Conservation (phyloP, 1,140 invertebrate species). For the Leptinotarsa defecta region DNA sequence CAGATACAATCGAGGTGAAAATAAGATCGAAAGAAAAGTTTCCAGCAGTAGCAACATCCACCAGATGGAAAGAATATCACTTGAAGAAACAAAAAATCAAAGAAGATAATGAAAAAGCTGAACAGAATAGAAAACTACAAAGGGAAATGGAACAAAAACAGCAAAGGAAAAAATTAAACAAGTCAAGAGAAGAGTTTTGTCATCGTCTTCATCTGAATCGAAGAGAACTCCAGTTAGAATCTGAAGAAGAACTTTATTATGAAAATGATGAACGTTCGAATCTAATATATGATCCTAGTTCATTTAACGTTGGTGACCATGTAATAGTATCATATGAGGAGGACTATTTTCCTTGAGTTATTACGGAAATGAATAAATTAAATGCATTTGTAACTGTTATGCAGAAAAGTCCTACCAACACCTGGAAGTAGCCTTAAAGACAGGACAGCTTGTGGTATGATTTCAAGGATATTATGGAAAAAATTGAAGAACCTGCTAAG, state of each 20-base stretch:
- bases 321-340: not conserved
- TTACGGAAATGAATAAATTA: not conserved
- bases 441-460: no score
- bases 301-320: not conserved
- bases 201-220: not conserved
- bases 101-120: not conserved
- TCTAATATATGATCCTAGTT: not conserved
- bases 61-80: not conserved
- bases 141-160: not conserved
- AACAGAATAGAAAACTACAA: not conserved
- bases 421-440: no score
- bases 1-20: not conserved
- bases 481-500: no score
- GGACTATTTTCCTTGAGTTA: not conserved
- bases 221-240: not conserved
- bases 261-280: not conserved
- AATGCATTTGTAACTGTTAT: no score
- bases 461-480: no score
- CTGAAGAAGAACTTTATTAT: not conserved
- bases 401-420: no score
- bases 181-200: not conserved
- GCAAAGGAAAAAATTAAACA: not conserved
- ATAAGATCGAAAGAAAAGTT: not conserved
- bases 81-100: constrained; percentile 4
- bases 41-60: not conserved